phyloP scores from a whole-genome alignment of 2,888 invertebrate genomes.

The Drosophila gaucha region DNA sequence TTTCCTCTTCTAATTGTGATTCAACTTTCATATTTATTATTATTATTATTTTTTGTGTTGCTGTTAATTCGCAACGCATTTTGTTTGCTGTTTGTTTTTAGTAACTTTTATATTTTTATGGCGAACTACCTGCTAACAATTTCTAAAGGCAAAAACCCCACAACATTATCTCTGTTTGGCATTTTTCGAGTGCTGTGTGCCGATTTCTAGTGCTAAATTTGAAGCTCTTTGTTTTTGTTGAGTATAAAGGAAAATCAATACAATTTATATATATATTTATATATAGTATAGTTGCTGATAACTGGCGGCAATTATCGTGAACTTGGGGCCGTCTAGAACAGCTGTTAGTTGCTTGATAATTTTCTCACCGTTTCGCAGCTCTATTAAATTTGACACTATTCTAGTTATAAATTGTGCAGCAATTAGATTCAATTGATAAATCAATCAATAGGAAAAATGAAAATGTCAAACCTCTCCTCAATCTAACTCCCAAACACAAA shows the following conservation, averaged over 20 bases:
- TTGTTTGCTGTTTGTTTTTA: slow-evolving; percentile 23
- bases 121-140: neutral
- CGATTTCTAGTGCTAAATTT: slow-evolving; percentile 22
- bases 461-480: slow-evolving; percentile 29
- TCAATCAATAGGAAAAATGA: slow-evolving; percentile 25
- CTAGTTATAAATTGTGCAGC: slow-evolving; percentile 57
- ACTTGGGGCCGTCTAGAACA: slow-evolving; percentile 28
- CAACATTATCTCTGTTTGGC: slow-evolving; percentile 32
- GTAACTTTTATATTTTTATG: slow-evolving; percentile 12
- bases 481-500: neutral
- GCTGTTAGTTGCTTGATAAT: slow-evolving; percentile 21
- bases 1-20: slow-evolving; percentile 1
- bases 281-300: slow-evolving; percentile 28
- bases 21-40: neutral
- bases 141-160: slow-evolving; percentile 14
- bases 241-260: neutral
- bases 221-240: slow-evolving; percentile 27
- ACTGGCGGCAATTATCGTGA: slow-evolving; percentile 32
- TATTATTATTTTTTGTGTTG: slow-evolving; percentile 21
- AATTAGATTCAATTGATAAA: slow-evolving; percentile 71
- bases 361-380: slow-evolving; percentile 40
- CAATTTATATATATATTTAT: neutral
- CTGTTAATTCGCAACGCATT: slow-evolving; percentile 46
- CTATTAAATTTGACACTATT: slow-evolving; percentile 66
- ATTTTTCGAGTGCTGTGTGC: slow-evolving; percentile 13